These are phyloP conservation scores for Dinothrombium tinctorium DNA, from an alignment of 1,140 invertebrate species.

Conservation along the genomic window DNA sequence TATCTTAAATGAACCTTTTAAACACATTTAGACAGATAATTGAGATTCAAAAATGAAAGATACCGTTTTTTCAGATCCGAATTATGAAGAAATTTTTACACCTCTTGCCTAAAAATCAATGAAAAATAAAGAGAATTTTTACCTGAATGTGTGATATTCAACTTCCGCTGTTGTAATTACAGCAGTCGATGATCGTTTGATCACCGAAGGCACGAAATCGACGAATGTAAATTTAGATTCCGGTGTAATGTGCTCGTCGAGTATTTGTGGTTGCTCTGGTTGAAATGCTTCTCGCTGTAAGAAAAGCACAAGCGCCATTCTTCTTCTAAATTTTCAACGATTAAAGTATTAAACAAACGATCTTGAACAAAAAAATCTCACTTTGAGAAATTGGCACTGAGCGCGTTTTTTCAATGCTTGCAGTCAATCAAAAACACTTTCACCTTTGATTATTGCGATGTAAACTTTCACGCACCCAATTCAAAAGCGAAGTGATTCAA, in stretches of 20 bases:
- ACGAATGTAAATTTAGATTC: constrained; percentile 9
- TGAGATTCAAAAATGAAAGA: not conserved
- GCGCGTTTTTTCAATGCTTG: no score
- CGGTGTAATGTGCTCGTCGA: constrained; percentile 5
- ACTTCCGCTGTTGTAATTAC: constrained; percentile 7
- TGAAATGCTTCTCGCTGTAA: constrained; percentile 4
- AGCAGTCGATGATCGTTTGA: constrained; percentile 3
- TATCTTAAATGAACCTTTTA: no score
- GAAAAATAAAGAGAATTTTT: not conserved
- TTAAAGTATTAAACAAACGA: no score
- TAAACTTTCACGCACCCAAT: no score
- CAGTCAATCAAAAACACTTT: no score
- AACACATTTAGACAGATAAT: not conserved
- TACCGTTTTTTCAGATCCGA: not conserved
- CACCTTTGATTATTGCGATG: no score
- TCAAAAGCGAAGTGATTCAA: no score
- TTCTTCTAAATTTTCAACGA: not conserved
- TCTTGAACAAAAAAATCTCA: no score
- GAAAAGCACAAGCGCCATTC: not conserved
- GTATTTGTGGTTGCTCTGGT: constrained; percentile 8
- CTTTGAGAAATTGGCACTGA: no score
- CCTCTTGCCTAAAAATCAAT: no score
- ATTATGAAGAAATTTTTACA: no score
- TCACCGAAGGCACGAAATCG: constrained; percentile 8
- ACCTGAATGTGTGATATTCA: constrained; percentile 11